Conservation (phyloP, 1,140 invertebrate species). For the Cepaea nemoralis region DNA sequence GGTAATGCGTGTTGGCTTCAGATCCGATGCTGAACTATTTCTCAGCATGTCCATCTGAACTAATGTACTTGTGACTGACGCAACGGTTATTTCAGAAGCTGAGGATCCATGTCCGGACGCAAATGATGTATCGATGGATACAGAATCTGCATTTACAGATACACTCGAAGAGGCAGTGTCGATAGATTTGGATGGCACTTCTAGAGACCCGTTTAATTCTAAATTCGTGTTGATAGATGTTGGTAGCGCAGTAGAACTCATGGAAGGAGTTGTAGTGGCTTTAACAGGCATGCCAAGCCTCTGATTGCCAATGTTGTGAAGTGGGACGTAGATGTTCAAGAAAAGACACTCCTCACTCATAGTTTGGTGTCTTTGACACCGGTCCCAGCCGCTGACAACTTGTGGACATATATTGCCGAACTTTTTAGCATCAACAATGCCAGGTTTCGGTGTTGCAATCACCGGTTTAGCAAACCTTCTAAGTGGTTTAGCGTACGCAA, state of each 20-base stretch:
- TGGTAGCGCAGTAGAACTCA: not conserved
- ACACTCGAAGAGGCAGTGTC: not conserved
- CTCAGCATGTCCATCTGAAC: not conserved
- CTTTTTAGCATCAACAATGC: not conserved
- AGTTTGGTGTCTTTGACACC: too few species aligned
- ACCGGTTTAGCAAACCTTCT: not conserved
- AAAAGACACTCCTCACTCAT: slow-evolving; percentile 14
- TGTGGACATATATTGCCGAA: not conserved
- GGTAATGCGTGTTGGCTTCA: too few species aligned
- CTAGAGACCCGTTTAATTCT: not conserved
- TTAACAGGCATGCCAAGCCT: not conserved
- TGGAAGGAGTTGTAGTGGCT: not conserved
- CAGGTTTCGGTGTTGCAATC: not conserved
- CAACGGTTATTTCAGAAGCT: too few species aligned
- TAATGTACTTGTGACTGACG: too few species aligned
- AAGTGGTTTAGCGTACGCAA: not conserved
- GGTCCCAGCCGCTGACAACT: too few species aligned
- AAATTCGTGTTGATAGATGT: not conserved
- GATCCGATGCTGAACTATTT: not conserved
- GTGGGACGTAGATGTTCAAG: slow-evolving; percentile 12
- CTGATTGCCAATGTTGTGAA: not conserved
- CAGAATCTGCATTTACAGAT: not conserved
- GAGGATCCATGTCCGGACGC: not conserved
- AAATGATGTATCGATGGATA: not conserved
- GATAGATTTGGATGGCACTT: not conserved